Evolutionary conservation across 2,797 vertebrate genomes (phyloP), one percentile per base, ranked within the genome.

Genomic region (Tragopan temminckii): DNA sequence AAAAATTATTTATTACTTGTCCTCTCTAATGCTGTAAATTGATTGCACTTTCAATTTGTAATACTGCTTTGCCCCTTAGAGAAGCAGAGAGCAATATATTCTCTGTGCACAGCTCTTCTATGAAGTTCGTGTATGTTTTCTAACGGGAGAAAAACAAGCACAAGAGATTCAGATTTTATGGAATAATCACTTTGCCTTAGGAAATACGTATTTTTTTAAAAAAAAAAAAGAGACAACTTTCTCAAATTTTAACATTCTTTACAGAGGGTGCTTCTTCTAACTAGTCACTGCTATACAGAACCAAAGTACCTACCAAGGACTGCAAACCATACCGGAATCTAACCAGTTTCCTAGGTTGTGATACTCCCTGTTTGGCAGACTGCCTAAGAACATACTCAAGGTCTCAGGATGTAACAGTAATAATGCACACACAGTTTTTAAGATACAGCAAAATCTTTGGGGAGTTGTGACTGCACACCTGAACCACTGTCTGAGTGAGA

Each of bases 331-430:
- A 81, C 48, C 27, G 63, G 20, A 40, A 88, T 80, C 36, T 53
- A 92, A 68, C n/a, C 55, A 79, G 25, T 86, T 90, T 74, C 69
- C 66, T 67, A 80, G 43, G 29, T 68, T 4, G 0, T 13, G n/a
- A 81, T 67, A 53, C 86, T 61, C 48, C n/a, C 8, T 59, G 61
- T 53, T 52, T 85, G 83, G 71, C 80, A 29, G 6, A 75, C n/a
- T 13, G 59, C 58, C 92, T 67, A 89, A 33, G 45, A 95, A 64
- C 67, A 80, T 80, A 64, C 61, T 90, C 70, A 86, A 46, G 52
- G 85, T 87, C 87, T 71, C 45, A 89, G 59, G 67, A 78, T 53
- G 63, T 5, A 78, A 17, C 61, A 88, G 55, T 1, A 5, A 80
- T 1, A 5, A 80, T 5, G 13, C 35, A 66, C 14, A 20, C 13